These are phyloP conservation scores for Aptenodytes forsteri DNA, from an alignment of 2,113 vertebrate species.

Conservation along the genomic window DNA sequence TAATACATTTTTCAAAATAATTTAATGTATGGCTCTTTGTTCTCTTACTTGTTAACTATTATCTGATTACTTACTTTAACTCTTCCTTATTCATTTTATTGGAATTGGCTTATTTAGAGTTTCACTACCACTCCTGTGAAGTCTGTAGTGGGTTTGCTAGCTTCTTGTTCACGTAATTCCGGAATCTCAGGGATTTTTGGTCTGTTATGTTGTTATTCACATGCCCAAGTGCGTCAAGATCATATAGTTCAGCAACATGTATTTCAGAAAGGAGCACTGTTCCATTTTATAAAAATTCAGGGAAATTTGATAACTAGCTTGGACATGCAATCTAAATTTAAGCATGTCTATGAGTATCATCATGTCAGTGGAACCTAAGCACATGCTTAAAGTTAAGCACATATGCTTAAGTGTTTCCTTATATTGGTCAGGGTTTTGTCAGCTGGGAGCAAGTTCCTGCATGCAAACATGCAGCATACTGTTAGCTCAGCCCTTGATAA, in stretches of 20 bases:
- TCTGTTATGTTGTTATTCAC: background rate
- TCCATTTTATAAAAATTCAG: background rate
- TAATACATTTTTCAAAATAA: background rate
- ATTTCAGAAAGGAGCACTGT: background rate
- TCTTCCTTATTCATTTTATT: background rate
- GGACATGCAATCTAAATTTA: background rate
- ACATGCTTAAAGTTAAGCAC: background rate
- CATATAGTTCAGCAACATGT: background rate
- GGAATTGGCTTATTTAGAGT: background rate
- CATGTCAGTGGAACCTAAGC: background rate
- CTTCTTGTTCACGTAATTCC: background rate
- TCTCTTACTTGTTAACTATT: background rate
- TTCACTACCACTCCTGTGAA: background rate
- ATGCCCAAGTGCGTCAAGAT: background rate
- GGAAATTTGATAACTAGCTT: background rate
- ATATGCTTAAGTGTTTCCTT: background rate
- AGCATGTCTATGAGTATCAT: background rate
- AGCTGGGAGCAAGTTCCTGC: background rate
- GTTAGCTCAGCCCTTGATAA: background rate
- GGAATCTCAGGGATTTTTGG: background rate
- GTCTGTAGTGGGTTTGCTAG: background rate
- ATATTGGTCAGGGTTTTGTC: background rate
- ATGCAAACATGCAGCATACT: background rate
- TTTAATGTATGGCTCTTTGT: background rate
- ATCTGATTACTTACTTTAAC: background rate